phyloP scores from a whole-genome alignment of 1,140 invertebrate genomes.

The Orchestia grillus region DNA sequence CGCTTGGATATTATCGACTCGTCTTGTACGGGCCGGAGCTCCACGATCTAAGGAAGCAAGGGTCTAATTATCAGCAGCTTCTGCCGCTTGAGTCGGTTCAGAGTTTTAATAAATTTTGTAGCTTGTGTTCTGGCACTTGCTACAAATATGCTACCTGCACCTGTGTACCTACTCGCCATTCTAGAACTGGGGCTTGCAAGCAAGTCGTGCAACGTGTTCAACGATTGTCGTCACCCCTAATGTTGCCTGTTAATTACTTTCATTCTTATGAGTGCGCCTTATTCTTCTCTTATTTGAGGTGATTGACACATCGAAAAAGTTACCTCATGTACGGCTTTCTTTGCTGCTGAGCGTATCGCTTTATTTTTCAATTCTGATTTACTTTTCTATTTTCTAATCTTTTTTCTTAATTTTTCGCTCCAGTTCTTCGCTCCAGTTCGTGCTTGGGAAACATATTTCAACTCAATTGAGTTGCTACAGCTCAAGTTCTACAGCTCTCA shows the following conservation, averaged over 20 bases:
- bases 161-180: not conserved
- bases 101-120: not conserved
- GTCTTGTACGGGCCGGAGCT: not conserved
- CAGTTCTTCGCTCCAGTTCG: too few species aligned
- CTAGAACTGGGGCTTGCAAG: too few species aligned
- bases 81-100: not conserved
- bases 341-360: not conserved
- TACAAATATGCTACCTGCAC: not conserved
- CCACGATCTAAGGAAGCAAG: not conserved
- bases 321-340: not conserved
- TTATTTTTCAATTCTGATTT: not conserved
- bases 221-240: not conserved
- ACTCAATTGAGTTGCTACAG: too few species aligned
- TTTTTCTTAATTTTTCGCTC: too few species aligned
- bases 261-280: not conserved
- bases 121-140: not conserved
- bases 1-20: not conserved
- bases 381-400: too few species aligned
- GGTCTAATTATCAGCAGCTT: not conserved
- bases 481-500: too few species aligned
- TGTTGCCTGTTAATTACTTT: not conserved
- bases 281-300: not conserved
- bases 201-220: not conserved
- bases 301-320: not conserved
- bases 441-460: too few species aligned